A percentile compares a stretch with the other conserved stretches of the same genome.
phyloP scores from a whole-genome alignment of 2,797 vertebrate genomes.

The Poecilia velifera region DNA sequence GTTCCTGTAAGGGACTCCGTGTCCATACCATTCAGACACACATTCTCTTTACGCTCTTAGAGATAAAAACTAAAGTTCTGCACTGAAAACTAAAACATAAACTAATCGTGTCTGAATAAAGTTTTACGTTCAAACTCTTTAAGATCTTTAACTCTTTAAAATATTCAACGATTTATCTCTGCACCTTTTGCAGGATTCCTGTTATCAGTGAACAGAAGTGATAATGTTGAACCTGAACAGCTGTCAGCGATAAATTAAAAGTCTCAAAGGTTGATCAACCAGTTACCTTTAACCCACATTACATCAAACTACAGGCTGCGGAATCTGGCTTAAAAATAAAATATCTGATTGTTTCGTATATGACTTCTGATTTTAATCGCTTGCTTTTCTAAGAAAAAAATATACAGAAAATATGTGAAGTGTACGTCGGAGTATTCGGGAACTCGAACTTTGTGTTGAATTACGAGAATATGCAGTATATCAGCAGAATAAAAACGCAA shows the following conservation, averaged over 20 bases:
- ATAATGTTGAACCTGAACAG: constrained; percentile 6
- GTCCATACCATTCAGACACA: constrained; percentile 7
- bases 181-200: neutral
- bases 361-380: too few species aligned
- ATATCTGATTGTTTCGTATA: too few species aligned
- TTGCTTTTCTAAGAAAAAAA: too few species aligned
- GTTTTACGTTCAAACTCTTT: neutral
- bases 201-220: constrained; percentile 23
- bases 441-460: too few species aligned
- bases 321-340: too few species aligned
- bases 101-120: neutral
- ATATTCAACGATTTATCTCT: neutral
- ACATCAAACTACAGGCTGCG: neutral
- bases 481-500: too few species aligned
- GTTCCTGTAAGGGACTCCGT: constrained; percentile 27
- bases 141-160: neutral
- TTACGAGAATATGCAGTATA: too few species aligned
- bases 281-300: neutral
- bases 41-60: constrained; percentile 9
- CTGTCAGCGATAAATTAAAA: neutral
- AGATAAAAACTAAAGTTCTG: neutral
- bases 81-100: neutral
- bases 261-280: neutral
- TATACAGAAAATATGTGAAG: too few species aligned
- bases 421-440: too few species aligned